phyloP scores from a whole-genome alignment of 2,888 invertebrate genomes.

The Tetragonula carbonaria region DNA sequence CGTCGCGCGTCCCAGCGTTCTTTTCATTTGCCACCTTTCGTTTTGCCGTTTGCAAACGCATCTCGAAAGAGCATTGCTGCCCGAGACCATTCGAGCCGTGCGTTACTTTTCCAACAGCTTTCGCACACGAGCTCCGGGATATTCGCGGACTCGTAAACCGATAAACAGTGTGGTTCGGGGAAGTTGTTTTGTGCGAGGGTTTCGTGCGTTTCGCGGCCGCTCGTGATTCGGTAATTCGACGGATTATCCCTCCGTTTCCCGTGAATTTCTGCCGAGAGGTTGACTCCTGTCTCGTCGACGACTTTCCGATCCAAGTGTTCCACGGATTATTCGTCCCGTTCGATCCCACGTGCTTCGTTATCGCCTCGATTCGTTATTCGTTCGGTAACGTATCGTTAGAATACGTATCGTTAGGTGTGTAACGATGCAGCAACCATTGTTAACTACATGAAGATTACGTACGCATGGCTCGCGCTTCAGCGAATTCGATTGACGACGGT shows the following conservation, averaged over 20 bases:
- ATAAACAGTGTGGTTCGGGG: conserved; percentile 56
- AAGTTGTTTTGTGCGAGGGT: conserved; percentile 55
- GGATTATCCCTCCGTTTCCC: neutral
- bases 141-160: conserved; percentile 26
- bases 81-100: neutral
- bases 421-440: conserved; percentile 60
- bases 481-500: conserved; percentile 41
- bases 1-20: conserved; percentile 58
- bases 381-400: conserved; percentile 59
- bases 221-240: conserved; percentile 62
- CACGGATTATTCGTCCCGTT: conserved; percentile 24
- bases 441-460: conserved; percentile 41
- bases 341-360: conserved; percentile 64
- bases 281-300: neutral
- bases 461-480: conserved; percentile 43
- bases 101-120: neutral
- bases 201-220: conserved; percentile 45
- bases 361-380: conserved; percentile 27
- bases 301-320: neutral
- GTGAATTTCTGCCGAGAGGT: neutral
- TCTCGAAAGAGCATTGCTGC: neutral
- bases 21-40: conserved; percentile 41
- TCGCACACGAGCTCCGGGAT: neutral
- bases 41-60: conserved; percentile 19
- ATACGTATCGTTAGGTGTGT: conserved; percentile 56